Evolutionary conservation across 37 sponge, comb jelly and placozoan species (phyloP), one percentile per base, ranked within the genome.

Genomic region (Hormiphora californensis): DNA sequence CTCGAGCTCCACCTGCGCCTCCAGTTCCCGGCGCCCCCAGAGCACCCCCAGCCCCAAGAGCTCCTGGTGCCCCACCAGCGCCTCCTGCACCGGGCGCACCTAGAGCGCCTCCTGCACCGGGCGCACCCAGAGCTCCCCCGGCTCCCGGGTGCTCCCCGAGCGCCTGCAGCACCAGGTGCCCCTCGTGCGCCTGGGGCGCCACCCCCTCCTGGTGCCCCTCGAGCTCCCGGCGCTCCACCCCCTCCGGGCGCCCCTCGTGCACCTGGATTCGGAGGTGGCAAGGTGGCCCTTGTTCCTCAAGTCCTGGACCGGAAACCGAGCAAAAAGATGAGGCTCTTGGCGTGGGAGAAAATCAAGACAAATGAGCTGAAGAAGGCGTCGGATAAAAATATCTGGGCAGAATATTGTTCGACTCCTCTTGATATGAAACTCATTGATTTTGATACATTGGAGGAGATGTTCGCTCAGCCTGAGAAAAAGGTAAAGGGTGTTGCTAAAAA

Each of bases 181-280:
- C 53, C 53, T 49, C 12, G 53, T 49, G 53, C 53, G 12, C 53
- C 53, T 49, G 12, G 12, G 15, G 53, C 53, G 15, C 41, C 44
- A 39, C 81, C 81, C 1, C 81, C 81, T 73, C 68, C 68, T 31
- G 44, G 36, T 40, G 36, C 81, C 1, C 81, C 81, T 57, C 59
- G 61, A 57, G 61, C 61, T 5, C 61, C 61, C 27, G 61, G 61
- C 27, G 61, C 61, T 5, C n/a, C n/a, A n/a, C n/a, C n/a, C n/a
- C n/a, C n/a, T n/a, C 53, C 53, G 9, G 53, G 53, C 53, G 53
- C 53, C 15, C 53, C 53, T 15, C n/a, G n/a, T 28, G 9, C 61
- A 28, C n/a, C n/a, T 57, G 61, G 61, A 28, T 9, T 9, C 53
- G 30, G 30, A 5, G n/a, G n/a, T n/a, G n/a, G n/a, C n/a, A n/a